phyloP scores from a whole-genome alignment of 2,888 invertebrate species.

The Lasioglossum zephyrum region DNA sequence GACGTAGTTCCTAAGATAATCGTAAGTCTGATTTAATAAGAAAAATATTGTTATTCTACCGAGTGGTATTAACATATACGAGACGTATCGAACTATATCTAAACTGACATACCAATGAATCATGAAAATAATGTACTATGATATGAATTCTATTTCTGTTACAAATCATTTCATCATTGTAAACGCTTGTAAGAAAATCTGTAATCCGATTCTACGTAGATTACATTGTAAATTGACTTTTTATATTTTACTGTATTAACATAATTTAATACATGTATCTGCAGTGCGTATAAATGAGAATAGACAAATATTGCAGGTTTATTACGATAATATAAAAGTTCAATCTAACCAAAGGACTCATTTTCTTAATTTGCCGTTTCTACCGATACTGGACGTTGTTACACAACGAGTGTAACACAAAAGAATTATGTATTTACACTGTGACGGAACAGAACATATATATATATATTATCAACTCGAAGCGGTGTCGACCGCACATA shows the following conservation, averaged over 20 bases:
- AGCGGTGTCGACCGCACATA: conserved; percentile 14
- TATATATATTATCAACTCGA: conserved; percentile 1
- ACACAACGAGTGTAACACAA: neutral
- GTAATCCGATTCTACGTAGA: conserved; percentile 38
- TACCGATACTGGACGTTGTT: neutral
- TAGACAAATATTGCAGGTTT: conserved; percentile 32
- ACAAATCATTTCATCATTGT: conserved; percentile 30
- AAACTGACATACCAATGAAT: conserved; percentile 23
- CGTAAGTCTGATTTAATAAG: conserved; percentile 37
- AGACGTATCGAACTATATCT: conserved; percentile 5
- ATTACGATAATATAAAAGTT: conserved; percentile 37
- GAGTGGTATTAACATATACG: conserved; percentile 10
- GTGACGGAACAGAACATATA: too few species aligned
- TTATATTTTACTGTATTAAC: conserved; percentile 52
- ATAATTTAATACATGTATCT: conserved; percentile 50
- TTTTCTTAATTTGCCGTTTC: neutral
- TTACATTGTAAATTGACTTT: conserved; percentile 51
- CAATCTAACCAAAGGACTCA: conserved; percentile 18
- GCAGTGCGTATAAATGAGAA: conserved; percentile 8
- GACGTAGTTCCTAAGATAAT: conserved; percentile 47
- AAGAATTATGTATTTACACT: neutral
- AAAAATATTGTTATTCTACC: conserved; percentile 14
- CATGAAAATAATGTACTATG: conserved; percentile 27
- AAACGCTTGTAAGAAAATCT: conserved; percentile 38
- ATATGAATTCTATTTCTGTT: conserved; percentile 26